Conservation (phyloP, 1,140 invertebrate genomes). For the Hesperophylax magnus region DNA sequence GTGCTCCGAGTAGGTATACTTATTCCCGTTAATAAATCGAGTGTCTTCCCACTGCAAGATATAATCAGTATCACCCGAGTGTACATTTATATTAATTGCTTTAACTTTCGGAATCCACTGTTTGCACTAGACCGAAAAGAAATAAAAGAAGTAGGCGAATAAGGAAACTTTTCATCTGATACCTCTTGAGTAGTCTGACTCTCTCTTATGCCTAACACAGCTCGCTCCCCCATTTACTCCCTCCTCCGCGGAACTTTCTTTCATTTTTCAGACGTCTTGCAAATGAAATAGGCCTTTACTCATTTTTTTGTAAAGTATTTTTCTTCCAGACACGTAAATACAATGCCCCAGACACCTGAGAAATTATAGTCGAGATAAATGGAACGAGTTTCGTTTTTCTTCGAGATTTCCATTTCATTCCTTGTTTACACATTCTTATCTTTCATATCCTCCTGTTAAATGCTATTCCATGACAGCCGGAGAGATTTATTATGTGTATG, state of each 20-base stretch:
- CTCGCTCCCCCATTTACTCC: constrained; percentile 16
- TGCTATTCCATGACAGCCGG: constrained; percentile 2
- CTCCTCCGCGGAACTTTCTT: neutral
- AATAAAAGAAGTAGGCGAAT: constrained; percentile 53
- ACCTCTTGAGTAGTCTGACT: constrained; percentile 45
- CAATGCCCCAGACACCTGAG: constrained; percentile 55
- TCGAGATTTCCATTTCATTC: constrained; percentile 33
- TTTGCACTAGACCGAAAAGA: constrained; percentile 54
- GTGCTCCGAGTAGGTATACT: too few relatives aligned
- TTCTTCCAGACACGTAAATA: constrained; percentile 51
- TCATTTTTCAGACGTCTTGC: constrained; percentile 55
- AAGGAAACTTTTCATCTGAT: constrained; percentile 56
- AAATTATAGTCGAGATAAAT: constrained; percentile 56
- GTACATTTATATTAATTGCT: constrained; percentile 42
- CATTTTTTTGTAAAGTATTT: constrained; percentile 48
- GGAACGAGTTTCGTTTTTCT: constrained; percentile 39
- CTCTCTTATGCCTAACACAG: constrained; percentile 39
- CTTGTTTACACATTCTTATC: constrained; percentile 32
- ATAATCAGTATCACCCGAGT: constrained; percentile 16
- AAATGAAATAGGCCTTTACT: constrained; percentile 57
- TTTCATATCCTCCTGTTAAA: constrained; percentile 29
- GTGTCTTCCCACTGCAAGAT: neutral
- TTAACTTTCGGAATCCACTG: constrained; percentile 54
- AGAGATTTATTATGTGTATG: constrained; percentile 24
- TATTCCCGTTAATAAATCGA: neutral